Conservation (phyloP, 1,140 invertebrate species). For the Ostrea denselamellosa region DNA sequence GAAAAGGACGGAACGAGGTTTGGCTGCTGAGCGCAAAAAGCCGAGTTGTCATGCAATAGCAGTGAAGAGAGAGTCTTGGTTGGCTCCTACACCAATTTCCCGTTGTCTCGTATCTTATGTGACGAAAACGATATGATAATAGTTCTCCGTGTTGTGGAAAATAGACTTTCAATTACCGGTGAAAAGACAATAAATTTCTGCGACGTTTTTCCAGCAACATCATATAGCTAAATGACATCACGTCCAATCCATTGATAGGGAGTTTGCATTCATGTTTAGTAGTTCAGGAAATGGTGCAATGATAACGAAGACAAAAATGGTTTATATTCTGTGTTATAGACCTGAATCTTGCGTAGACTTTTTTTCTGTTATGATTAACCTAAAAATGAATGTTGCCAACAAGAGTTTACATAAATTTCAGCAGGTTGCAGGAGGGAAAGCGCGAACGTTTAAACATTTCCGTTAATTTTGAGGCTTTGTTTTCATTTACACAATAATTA, state of each 20-base stretch:
- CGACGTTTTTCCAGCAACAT: background rate
- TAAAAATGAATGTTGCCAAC: no score
- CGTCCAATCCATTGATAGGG: background rate
- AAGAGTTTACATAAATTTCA: no score
- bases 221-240: background rate
- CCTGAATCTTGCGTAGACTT: no score
- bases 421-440: no score
- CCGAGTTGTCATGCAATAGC: background rate
- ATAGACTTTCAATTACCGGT: constrained; percentile 26
- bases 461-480: no score
- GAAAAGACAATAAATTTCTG: background rate
- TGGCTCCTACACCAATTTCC: constrained; percentile 11
- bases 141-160: background rate
- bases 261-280: background rate
- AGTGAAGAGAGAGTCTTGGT: background rate
- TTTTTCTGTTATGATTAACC: no score
- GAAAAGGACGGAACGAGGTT: background rate
- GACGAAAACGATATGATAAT: background rate
- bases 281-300: background rate
- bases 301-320: background rate
- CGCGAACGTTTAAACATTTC: no score
- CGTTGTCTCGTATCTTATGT: constrained; percentile 24
- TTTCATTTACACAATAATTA: no score
- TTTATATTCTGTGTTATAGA: background rate
- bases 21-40: background rate